Conservation (phyloP, 2,113 vertebrate species). For the Oreochromis niloticus region DNA sequence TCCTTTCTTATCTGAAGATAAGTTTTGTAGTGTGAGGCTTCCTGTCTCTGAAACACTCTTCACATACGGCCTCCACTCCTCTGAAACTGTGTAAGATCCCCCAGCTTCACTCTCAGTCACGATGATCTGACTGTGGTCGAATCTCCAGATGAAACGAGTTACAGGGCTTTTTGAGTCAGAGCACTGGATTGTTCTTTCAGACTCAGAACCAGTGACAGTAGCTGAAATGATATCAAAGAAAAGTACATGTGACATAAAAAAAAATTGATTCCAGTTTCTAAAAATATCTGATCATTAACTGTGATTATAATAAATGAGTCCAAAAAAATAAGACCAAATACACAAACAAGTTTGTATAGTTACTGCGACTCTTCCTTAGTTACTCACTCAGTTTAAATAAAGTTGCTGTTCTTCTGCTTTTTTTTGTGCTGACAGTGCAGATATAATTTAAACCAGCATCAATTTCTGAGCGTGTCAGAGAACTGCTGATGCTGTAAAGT, state of each 20-base stretch:
- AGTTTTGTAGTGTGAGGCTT: background rate
- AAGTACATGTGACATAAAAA: background rate
- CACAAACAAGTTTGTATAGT: accelerated
- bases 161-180: accelerated
- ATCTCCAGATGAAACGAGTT: background rate
- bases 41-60: background rate
- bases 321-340: background rate
- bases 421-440: background rate
- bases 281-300: background rate
- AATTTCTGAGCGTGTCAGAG: background rate
- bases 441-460: background rate
- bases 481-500: background rate
- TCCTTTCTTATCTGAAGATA: background rate
- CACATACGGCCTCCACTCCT: slow-evolving; percentile 8
- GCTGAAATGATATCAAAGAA: background rate
- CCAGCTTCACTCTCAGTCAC: accelerated
- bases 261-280: background rate
- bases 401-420: background rate
- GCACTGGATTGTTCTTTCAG: slow-evolving; percentile 19
- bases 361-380: accelerated
- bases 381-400: background rate
- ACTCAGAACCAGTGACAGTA: background rate
- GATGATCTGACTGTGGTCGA: background rate
- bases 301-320: accelerated
- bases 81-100: accelerated